These are phyloP conservation scores for Bombus pascuorum DNA, from an alignment of 1,140 invertebrate genomes.

Conservation along the genomic window DNA sequence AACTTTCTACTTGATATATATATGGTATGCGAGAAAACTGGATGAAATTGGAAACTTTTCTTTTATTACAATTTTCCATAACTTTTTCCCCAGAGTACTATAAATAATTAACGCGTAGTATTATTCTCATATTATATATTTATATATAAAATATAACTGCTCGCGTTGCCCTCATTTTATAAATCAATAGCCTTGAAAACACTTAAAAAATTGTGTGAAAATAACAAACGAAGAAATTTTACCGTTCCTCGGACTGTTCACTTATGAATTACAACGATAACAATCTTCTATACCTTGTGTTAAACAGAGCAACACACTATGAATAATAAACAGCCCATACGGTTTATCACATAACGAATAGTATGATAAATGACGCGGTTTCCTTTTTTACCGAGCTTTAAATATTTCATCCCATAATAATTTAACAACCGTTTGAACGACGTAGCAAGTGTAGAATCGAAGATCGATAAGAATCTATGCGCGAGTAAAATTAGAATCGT, in stretches of 20 bases:
- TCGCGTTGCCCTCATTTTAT: neutral
- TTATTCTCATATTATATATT: neutral
- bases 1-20: no score
- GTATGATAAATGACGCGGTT: neutral
- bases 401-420: neutral
- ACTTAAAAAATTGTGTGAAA: neutral
- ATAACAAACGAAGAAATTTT: neutral
- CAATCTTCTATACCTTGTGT: neutral
- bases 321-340: neutral
- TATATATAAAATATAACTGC: neutral
- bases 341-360: neutral
- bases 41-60: neutral
- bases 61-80: neutral
- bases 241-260: neutral
- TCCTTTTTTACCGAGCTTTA: no score
- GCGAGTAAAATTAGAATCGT: constrained; percentile 1
- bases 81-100: neutral
- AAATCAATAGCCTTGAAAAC: neutral
- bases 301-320: neutral
- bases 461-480: constrained; percentile 25
- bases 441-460: neutral
- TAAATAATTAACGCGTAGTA: neutral
- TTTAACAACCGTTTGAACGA: neutral
- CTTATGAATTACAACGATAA: neutral
- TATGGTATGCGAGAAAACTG: neutral